phyloP scores from a whole-genome alignment of 2,113 vertebrate genomes.

The Tringa solitaria region DNA sequence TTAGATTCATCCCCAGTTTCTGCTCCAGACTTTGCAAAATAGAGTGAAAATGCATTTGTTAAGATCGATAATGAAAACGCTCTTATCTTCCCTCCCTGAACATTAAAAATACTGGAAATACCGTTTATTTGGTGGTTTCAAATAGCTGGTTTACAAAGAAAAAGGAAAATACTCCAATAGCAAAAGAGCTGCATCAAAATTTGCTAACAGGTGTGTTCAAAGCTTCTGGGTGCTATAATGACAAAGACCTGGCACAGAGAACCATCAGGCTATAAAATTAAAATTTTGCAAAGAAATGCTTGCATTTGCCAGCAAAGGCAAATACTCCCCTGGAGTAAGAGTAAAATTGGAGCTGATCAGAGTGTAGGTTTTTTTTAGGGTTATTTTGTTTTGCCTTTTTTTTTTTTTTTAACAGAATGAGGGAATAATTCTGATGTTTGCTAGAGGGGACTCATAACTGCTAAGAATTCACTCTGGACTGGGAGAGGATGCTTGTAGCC shows the following conservation, averaged over 20 bases:
- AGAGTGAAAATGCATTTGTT: neutral
- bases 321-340: neutral
- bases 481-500: neutral
- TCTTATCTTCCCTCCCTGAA: neutral
- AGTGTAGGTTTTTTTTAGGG: accelerated
- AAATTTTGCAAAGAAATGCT: neutral
- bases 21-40: neutral
- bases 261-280: neutral
- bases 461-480: neutral
- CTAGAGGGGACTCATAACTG: neutral
- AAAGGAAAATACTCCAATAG: neutral
- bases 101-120: neutral
- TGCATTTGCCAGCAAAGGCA: neutral
- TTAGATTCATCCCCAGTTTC: neutral
- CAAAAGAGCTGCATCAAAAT: neutral
- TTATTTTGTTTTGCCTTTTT: neutral
- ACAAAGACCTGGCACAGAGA: neutral
- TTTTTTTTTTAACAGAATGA: neutral
- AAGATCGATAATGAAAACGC: neutral
- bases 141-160: neutral
- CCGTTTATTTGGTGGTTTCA: neutral
- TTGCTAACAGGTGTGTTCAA: neutral
- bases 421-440: neutral
- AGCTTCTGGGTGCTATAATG: neutral
- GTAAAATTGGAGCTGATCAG: neutral